Evolutionary conservation across 2,113 vertebrate species (phyloP).

Genomic region (Muscicapa adusta): DNA sequence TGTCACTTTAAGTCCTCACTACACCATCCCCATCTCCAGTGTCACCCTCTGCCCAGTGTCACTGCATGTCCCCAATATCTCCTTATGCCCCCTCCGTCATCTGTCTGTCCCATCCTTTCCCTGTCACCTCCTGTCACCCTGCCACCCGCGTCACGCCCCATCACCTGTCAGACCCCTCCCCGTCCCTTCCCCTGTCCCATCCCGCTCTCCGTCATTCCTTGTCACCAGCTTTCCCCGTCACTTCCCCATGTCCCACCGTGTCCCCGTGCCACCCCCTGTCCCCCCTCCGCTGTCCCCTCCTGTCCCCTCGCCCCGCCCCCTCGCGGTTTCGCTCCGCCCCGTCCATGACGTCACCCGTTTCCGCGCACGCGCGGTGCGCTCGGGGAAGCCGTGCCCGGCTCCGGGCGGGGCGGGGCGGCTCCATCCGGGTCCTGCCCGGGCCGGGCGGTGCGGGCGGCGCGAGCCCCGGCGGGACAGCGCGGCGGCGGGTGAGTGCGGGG

Average conservation of each 20-base stretch:
- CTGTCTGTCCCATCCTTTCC: too few relatives aligned
- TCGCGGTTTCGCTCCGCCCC: too few relatives aligned
- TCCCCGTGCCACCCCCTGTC: background rate
- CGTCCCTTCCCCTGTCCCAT: background rate
- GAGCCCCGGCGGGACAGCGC: background rate
- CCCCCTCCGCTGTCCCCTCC: too few relatives aligned
- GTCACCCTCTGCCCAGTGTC: background rate
- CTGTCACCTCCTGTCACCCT: too few relatives aligned
- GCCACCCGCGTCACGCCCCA: background rate
- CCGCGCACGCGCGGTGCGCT: background rate
- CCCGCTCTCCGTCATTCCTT: background rate
- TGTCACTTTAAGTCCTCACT: background rate
- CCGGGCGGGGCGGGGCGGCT: background rate
- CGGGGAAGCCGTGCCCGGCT: background rate
- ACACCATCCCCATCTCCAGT: background rate
- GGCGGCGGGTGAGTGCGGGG: conserved; percentile 3
- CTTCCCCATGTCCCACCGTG: too few relatives aligned
- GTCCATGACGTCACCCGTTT: too few relatives aligned
- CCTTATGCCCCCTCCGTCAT: too few relatives aligned
- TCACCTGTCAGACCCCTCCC: background rate
- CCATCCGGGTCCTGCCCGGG: conserved; percentile 14
- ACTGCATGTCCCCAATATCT: background rate
- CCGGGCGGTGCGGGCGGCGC: background rate
- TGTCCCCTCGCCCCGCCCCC: background rate
- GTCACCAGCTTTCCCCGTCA: background rate